These are phyloP conservation scores for Euwallacea fornicatus DNA, from an alignment of 1,140 invertebrate species.

Conservation along the genomic window DNA sequence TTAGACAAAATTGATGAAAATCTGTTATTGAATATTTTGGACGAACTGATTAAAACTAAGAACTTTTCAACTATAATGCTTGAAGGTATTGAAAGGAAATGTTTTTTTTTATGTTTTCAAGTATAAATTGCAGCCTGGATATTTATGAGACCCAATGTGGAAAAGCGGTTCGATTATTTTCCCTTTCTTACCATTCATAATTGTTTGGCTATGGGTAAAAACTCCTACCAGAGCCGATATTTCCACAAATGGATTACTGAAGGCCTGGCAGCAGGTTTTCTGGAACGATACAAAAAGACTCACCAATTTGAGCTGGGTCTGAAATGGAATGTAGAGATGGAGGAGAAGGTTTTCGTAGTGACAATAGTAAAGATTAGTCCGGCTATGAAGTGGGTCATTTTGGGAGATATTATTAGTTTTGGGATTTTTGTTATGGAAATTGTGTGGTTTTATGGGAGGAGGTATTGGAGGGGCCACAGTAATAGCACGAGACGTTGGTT, in stretches of 20 bases:
- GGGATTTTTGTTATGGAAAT: too few relatives aligned
- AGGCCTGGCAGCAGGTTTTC: not conserved
- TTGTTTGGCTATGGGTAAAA: constrained; percentile 4
- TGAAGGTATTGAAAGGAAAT: not conserved
- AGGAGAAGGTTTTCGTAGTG: not conserved
- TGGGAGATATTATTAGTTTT: too few relatives aligned
- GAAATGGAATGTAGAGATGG: constrained; percentile 5
- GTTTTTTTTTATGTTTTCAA: not conserved
- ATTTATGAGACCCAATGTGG: not conserved
- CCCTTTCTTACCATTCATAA: not conserved
- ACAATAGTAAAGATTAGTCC: not conserved
- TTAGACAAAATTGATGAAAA: not conserved
- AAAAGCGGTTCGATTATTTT: not conserved
- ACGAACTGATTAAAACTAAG: not conserved
- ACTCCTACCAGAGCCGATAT: not conserved
- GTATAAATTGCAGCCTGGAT: not conserved
- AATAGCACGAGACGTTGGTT: too few relatives aligned
- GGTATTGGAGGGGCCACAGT: too few relatives aligned
- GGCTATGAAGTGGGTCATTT: not conserved
- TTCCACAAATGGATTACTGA: not conserved
- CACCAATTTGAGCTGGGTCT: not conserved
- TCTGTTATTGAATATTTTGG: not conserved
- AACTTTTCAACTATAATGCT: not conserved
- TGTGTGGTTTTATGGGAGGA: too few relatives aligned
- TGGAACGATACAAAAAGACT: not conserved